Conservation (phyloP, 2,797 vertebrate genomes). For the Synanceia verrucosa region DNA sequence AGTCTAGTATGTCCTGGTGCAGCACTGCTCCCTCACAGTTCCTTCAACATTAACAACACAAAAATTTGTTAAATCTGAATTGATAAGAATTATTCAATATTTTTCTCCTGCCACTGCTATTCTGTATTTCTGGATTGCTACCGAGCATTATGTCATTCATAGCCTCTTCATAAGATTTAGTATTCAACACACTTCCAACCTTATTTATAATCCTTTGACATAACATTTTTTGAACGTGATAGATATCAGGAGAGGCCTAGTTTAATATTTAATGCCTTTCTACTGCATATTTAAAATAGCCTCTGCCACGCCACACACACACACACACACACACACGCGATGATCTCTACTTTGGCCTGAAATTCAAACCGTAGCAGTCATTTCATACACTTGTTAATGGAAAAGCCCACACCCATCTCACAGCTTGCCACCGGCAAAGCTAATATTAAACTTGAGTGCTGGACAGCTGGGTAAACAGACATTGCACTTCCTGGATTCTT, state of each 20-base stretch:
- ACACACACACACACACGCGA: no score
- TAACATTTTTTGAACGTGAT: constrained; percentile 11
- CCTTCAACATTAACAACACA: background rate
- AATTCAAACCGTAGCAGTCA: constrained; percentile 5
- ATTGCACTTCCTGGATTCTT: constrained; percentile 48
- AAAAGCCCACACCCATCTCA: constrained; percentile 31
- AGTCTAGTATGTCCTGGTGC: background rate
- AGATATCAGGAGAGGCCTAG: constrained; percentile 11
- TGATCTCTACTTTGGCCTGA: constrained; percentile 15
- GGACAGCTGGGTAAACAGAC: constrained; percentile 65
- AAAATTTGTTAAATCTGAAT: background rate
- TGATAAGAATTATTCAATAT: background rate
- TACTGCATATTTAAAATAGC: constrained; percentile 15
- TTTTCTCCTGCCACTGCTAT: background rate
- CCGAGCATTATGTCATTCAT: background rate
- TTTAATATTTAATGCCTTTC: constrained; percentile 15
- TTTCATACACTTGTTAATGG: constrained; percentile 32
- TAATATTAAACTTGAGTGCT: constrained; percentile 50
- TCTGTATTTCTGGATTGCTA: constrained; percentile 1
- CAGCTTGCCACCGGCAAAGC: constrained; percentile 40
- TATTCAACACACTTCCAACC: constrained; percentile 14
- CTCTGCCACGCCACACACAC: background rate
- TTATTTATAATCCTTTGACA: constrained; percentile 14
- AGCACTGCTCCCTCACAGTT: background rate
- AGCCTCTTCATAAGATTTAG: background rate